Conservation (phyloP, 2,797 vertebrate species). For the Pangasius mekongensis region DNA sequence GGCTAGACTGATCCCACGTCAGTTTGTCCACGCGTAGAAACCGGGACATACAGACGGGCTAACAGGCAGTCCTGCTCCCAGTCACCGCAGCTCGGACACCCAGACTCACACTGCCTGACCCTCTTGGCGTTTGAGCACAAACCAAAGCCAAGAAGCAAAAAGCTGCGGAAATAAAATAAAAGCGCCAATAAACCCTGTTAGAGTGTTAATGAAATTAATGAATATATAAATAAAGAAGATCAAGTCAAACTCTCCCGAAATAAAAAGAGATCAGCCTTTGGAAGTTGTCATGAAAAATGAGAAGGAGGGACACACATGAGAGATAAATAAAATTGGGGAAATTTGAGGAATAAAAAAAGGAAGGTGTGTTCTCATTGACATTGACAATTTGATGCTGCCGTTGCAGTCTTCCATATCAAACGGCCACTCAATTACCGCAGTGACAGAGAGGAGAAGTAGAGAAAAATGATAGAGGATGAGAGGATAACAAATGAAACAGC, state of each 20-base stretch:
- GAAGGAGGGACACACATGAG: constrained; percentile 13
- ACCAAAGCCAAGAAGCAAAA: constrained; percentile 85
- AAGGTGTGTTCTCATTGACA: constrained; percentile 42
- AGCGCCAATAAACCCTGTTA: constrained; percentile 83
- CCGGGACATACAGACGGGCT: constrained; percentile 22
- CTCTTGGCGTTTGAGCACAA: constrained; percentile 83
- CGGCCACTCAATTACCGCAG: constrained; percentile 68
- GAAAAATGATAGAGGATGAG: constrained; percentile 44
- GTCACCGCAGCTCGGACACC: constrained; percentile 46
- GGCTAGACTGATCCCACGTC: constrained; percentile 29
- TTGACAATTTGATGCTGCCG: constrained; percentile 59
- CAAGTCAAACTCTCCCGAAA: constrained; percentile 49
- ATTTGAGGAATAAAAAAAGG: constrained; percentile 43
- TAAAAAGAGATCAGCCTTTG: constrained; percentile 40
- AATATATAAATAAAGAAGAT: constrained; percentile 51
- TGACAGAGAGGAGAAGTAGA: constrained; percentile 55
- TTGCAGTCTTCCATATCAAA: constrained; percentile 75
- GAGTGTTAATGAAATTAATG: constrained; percentile 81
- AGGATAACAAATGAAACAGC: constrained; percentile 36
- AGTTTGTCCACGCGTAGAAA: constrained; percentile 21
- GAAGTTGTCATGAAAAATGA: constrained; percentile 42
- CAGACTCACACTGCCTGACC: constrained; percentile 76
- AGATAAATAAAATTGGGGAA: constrained; percentile 12
- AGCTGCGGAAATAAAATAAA: constrained; percentile 73
- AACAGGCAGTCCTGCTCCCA: constrained; percentile 32